A percentile compares a stretch with the other conserved stretches of the same genome.
These are phyloP conservation scores for Drosophila quadrilineata DNA, from an alignment of 1,140 invertebrate genomes.

Conservation along the genomic window DNA sequence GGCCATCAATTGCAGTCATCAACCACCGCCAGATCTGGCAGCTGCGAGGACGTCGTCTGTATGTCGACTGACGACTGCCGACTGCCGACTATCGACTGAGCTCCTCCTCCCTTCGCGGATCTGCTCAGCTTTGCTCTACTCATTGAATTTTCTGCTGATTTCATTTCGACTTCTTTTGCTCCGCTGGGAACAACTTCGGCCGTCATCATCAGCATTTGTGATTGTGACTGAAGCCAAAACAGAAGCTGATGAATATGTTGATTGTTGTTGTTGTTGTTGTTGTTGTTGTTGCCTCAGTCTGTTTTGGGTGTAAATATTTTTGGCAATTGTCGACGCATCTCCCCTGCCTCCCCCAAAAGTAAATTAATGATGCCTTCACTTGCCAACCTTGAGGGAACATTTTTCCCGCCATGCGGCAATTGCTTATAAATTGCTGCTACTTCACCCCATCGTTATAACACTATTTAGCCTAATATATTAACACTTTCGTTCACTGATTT, in stretches of 20 bases:
- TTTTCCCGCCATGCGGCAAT: constrained; percentile 53
- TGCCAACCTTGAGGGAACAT: constrained; percentile 33
- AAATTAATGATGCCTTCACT: constrained; percentile 74
- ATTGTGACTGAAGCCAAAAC: background rate
- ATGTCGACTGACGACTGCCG: constrained; percentile 4
- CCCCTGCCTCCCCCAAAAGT: constrained; percentile 26
- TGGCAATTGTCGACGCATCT: constrained; percentile 61
- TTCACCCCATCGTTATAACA: constrained; percentile 58
- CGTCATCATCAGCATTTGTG: constrained; percentile 22
- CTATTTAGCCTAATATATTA: constrained; percentile 65
- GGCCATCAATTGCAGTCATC: constrained; percentile 77
- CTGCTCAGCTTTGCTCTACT: constrained; percentile 32
- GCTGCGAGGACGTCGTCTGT: constrained; percentile 57
- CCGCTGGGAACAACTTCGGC: constrained; percentile 69
- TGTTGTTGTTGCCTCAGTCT: constrained; percentile 42
- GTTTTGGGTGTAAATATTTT: constrained; percentile 77
- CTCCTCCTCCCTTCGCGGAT: background rate
- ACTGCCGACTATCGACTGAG: too few relatives aligned
- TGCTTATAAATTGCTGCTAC: constrained; percentile 53
- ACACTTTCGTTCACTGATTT: constrained; percentile 48
- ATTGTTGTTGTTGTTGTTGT: constrained; percentile 41
- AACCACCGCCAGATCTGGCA: constrained; percentile 57
- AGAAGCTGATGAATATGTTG: constrained; percentile 37
- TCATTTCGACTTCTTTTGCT: constrained; percentile 80
- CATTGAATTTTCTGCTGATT: constrained; percentile 80